Evolutionary conservation across 2,888 invertebrate species (phyloP), one percentile per base, ranked within the genome.

Genomic region (Panopea generosa): DNA sequence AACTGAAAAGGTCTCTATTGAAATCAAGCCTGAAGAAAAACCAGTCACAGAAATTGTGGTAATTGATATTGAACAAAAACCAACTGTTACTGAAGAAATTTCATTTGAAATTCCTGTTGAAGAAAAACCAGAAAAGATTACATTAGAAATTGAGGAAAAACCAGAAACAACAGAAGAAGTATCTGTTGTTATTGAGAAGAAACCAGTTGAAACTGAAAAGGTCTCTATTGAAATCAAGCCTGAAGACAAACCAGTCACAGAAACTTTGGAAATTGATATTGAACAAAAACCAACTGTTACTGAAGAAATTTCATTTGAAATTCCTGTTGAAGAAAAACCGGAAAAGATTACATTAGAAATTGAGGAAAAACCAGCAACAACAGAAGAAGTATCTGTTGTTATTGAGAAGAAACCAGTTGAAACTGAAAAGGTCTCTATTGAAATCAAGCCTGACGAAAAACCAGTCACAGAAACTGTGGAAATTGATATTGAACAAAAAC

Each of bases 111-210:
- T 66, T 2, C 4, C 4, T 4, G 6, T 11, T 7, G 33, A 33
- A 11, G 33, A 33, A 33, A 33, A 4, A 33, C 33, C 33, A 7
- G 33, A n/a, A n/a, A n/a, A 27, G 38, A 22, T n/a, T n/a, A n/a
- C n/a, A n/a, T n/a, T n/a, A n/a, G n/a, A n/a, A n/a, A n/a, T n/a
- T n/a, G n/a, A n/a, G n/a, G n/a, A n/a, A n/a, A n/a, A n/a, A n/a
- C n/a, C n/a, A n/a, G n/a, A n/a, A n/a, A 49, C 45, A 26, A 40
- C 53, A 27, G 66, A 60, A 70, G 61, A 52, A 47, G 50, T 61
- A 55, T 43, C 53, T 27, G n/a, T 45, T 27, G 26, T 45, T 27
- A 22, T n/a, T n/a, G 60, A 63, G 24, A 33, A 62, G 45, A 52
- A 52, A 53, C 27, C 29, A 11, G 67, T 38, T 16, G 24, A 47